Base-by-base conservation (phyloP, 2,888 invertebrate species). In the Melieria picta region DNA sequence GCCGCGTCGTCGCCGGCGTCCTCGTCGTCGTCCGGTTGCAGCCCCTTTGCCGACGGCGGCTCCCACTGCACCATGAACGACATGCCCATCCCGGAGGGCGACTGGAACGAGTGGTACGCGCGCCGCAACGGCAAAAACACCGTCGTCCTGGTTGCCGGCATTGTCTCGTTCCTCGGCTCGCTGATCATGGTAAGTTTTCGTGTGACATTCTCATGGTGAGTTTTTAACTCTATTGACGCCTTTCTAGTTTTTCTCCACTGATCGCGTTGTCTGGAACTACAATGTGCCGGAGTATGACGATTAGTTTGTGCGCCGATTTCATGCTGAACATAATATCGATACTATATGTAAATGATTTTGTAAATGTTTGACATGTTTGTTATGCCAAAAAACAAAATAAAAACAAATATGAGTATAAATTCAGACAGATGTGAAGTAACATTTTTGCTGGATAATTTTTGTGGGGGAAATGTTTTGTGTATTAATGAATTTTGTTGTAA, bases 31-130 rank as follows among this genome's bases (percentile, higher is more conserved):
- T 30, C 30, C 30, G 30, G 30, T 2, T 30, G 30, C 30, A 30
- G 30, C 30, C 52, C 55, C 6, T 69, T 62, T 46, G 69, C 45
- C 62, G 62, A 62, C 10, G 69, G 69, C 6, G 62, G 69, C 4
- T 3, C n/a, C 7, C 69, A 42, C 13, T n/a, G 30, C 58, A 90
- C 90, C 9, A 91, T 93, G 91, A 92, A 94, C 79, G 94, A 95
- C 82, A 85, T 94, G 82, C 94, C 94, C 0, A 88, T 91, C 66
- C 95, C 95, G 1, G 87, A 89, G 72, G 94, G 94, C 70, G 91
- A 92, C 13, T 95, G 94, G 94, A 89, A 93, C 83, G 90, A 91
- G 65, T 85, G 89, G 65, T 81, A 94, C 80, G 90, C 91, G 68
- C 89, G 90, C 46, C 89, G 88, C 73, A 92, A 95, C 83, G 87